Conservation (phyloP, 2,888 invertebrate genomes). For the Cosmopolites sordidus region DNA sequence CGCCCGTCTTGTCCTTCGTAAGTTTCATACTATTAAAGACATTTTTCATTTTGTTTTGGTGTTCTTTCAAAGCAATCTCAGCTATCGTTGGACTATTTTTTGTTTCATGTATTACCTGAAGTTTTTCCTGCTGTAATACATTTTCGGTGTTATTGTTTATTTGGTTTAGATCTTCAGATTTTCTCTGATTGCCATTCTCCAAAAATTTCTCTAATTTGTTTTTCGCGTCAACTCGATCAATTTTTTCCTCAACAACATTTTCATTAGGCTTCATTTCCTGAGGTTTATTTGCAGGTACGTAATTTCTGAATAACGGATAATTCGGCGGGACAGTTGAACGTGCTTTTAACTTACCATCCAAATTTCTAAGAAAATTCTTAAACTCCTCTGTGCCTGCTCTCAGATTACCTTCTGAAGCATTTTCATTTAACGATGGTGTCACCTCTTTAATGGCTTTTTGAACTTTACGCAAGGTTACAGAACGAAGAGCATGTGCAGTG, state of each 20-base stretch:
- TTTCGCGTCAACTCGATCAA: conserved; percentile 2
- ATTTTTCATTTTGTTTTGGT: conserved; percentile 34
- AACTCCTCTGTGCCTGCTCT: conserved; percentile 32
- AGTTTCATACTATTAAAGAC: conserved; percentile 37
- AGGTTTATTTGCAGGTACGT: not conserved
- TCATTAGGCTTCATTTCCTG: conserved; percentile 24
- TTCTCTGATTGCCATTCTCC: not conserved
- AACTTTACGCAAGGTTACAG: conserved; percentile 28
- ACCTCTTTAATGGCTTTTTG: conserved; percentile 17
- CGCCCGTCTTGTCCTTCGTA: conserved; percentile 28
- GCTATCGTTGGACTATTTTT: not conserved
- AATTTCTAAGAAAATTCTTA: conserved; percentile 32
- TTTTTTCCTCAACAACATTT: conserved; percentile 27
- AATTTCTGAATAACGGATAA: conserved; percentile 5
- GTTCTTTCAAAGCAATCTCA: conserved; percentile 9
- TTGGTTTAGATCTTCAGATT: not conserved
- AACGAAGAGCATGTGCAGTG: conserved; percentile 21
- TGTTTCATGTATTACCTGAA: no score
- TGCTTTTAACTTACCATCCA: conserved; percentile 31
- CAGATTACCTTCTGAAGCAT: conserved; percentile 31
- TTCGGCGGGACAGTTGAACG: conserved; percentile 17
- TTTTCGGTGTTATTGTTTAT: not conserved
- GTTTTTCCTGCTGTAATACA: no score
- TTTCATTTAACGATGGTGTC: conserved; percentile 7
- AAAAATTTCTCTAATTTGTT: not conserved